Evolutionary conservation across 2,797 vertebrate species (phyloP).

Genomic region (Oryzias dopingdopingensis): DNA sequence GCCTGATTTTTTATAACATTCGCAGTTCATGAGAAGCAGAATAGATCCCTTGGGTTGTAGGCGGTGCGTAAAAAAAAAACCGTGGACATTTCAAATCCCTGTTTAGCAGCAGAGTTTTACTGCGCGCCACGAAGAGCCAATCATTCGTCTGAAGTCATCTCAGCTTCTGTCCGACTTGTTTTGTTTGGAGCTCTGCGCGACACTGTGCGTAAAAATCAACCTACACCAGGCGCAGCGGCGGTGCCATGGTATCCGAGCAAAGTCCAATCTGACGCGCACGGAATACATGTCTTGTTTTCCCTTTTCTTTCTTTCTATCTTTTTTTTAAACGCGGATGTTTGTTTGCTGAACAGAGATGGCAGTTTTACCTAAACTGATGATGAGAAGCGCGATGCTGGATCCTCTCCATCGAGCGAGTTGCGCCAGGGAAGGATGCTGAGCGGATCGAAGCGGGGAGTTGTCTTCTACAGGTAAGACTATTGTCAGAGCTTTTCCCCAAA

Average conservation of each 20-base stretch:
- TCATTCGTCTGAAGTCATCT: slow-evolving; percentile 38
- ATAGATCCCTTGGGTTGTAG: slow-evolving; percentile 7
- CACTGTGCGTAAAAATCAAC: slow-evolving; percentile 67
- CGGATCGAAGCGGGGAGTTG: slow-evolving; percentile 50
- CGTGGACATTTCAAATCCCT: slow-evolving; percentile 30
- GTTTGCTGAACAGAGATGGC: slow-evolving; percentile 13
- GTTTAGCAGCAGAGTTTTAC: slow-evolving; percentile 25
- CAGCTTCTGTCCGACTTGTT: slow-evolving; percentile 40
- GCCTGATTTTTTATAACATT: slow-evolving; percentile 14
- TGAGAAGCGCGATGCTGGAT: slow-evolving; percentile 46
- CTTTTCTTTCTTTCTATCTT: too few relatives aligned
- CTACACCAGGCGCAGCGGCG: slow-evolving; percentile 48
- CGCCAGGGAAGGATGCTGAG: slow-evolving; percentile 63
- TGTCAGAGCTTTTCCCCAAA: background rate
- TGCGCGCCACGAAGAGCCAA: slow-evolving; percentile 47
- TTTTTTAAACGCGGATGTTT: slow-evolving; percentile 17
- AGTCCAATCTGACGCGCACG: slow-evolving; percentile 17
- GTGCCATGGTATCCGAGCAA: slow-evolving; percentile 43
- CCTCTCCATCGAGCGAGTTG: slow-evolving; percentile 49
- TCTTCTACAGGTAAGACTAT: slow-evolving; percentile 61
- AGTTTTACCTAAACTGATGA: slow-evolving; percentile 30
- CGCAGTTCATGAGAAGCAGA: slow-evolving; percentile 20
- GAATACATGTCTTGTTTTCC: slow-evolving; percentile 19
- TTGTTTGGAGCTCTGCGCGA: slow-evolving; percentile 51
- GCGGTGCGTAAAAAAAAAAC: slow-evolving; percentile 6